These are phyloP conservation scores for Diorhabda elongata DNA, from an alignment of 1,140 invertebrate species.

Conservation along the genomic window DNA sequence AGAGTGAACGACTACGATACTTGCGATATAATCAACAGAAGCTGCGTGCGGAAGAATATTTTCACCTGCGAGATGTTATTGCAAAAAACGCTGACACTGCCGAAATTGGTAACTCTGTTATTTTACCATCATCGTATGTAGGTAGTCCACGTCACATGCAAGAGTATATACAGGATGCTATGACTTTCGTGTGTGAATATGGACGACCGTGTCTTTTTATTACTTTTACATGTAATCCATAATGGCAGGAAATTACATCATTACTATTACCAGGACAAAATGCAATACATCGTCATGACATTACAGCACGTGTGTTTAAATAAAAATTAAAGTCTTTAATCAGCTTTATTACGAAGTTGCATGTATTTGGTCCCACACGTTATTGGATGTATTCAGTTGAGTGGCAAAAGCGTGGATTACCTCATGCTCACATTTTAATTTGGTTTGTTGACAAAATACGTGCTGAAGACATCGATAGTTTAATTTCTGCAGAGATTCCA, in stretches of 20 bases:
- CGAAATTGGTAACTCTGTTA: constrained; percentile 34
- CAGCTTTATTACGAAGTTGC: constrained; percentile 31
- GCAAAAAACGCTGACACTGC: constrained; percentile 14
- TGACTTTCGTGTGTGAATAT: constrained; percentile 45
- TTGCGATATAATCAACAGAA: too few species aligned
- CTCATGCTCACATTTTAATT: constrained; percentile 51
- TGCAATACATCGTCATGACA: constrained; percentile 46
- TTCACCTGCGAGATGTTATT: constrained; percentile 38
- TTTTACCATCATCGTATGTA: constrained; percentile 34
- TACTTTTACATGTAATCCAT: not conserved
- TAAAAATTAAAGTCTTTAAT: constrained; percentile 48
- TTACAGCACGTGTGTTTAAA: constrained; percentile 49
- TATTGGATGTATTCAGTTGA: constrained; percentile 47
- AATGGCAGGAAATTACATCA: not conserved
- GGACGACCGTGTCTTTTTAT: constrained; percentile 38
- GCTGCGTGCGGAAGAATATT: constrained; percentile 39
- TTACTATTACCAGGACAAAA: constrained; percentile 30
- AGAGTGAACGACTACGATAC: too few species aligned
- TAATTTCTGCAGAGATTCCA: constrained; percentile 55
- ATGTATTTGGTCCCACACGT: constrained; percentile 10
- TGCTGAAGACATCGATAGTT: constrained; percentile 48
- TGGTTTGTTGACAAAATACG: constrained; percentile 45
- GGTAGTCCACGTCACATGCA: constrained; percentile 45
- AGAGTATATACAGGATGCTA: constrained; percentile 47
- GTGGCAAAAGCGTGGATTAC: constrained; percentile 49